phyloP scores from a whole-genome alignment of 2,888 invertebrate species.

The Dinocampus coccinellae region DNA sequence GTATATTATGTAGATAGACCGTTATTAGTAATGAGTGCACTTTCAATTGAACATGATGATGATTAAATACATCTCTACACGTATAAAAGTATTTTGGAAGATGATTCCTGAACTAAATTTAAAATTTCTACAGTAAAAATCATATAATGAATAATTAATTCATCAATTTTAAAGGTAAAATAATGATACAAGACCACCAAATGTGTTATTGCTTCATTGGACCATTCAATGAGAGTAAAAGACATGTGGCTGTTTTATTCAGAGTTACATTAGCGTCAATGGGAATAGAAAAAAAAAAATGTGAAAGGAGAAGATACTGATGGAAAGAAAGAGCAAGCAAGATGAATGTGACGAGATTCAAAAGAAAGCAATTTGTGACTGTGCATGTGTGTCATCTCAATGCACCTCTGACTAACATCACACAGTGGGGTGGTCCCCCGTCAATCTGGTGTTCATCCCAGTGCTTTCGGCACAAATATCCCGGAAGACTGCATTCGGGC shows the following conservation, averaged over 20 bases:
- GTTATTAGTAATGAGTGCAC: conserved; percentile 5
- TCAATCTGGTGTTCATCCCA: conserved; percentile 64
- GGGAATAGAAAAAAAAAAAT: conserved; percentile 1
- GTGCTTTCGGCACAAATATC: conserved; percentile 65
- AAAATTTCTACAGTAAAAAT: background rate
- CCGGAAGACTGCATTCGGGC: conserved; percentile 55
- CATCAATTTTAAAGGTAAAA: background rate
- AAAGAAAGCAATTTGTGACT: conserved; percentile 56
- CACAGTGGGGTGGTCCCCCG: conserved; percentile 62
- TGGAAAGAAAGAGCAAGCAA: conserved; percentile 6
- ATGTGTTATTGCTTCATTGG: conserved; percentile 27
- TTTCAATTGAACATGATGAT: conserved; percentile 1
- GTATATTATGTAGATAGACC: background rate
- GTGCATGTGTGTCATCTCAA: conserved; percentile 31
- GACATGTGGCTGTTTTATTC: conserved; percentile 26
- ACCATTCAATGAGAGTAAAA: conserved; percentile 20
- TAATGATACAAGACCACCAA: conserved; percentile 23
- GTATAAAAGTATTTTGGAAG: background rate
- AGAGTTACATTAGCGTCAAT: conserved; percentile 21
- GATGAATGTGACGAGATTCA: conserved; percentile 43
- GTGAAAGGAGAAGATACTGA: conserved; percentile 17
- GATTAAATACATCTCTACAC: background rate
- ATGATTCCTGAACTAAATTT: background rate
- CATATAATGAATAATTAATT: background rate
- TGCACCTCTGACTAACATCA: conserved; percentile 32